Base-by-base conservation (phyloP, 2,797 vertebrate genomes). In the Gephyroberyx darwinii region DNA sequence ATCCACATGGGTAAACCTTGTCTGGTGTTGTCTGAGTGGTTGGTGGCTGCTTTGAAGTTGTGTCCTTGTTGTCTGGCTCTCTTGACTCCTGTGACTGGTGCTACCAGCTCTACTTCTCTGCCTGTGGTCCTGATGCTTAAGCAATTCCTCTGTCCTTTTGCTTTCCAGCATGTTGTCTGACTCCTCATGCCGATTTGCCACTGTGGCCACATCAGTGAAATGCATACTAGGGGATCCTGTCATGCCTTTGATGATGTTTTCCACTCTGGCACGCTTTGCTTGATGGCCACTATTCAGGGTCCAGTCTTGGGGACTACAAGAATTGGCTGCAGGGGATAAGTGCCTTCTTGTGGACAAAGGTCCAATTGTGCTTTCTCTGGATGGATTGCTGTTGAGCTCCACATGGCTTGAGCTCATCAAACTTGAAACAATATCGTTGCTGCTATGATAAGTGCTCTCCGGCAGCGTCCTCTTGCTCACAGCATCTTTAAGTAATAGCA, bases 181-280 rank as follows among this genome's bases (percentile, higher is more conserved):
- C 56, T 71, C 2, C 48, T 56, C 5, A 2, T 5, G 30, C 50
- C 39, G 68, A 0, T 50, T 59, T 56, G 65, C 51, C 69, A 85
- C 77, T 5, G 0, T 26, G n/a, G 4, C 53, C 52, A 64, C 33
- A 14, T 80, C 83, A 35, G 71, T 66, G 47, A 58, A 53, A 9
- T 31, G 52, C 7, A 75, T 3, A 35, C 50, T 65, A 20, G 92
- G 84, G 55, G 88, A 88, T 48, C 90, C 64, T 62, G 71, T 93
- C 92, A 96, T 96, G 66, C 94, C 93, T 88, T 70, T 94, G 82
- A 96, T 89, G 58, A 96, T 96, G 71, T 93, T 95, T 82, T 97
- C 96, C 51, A 96, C 96, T 81, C 96, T 93, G 63, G 95, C 94
- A 33, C 94, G 89, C 87, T 97, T 97, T 17, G 94, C 95, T 80